These are phyloP conservation scores for Saiga tatarica DNA, from an alignment of 2,113 vertebrate species.

Conservation along the genomic window DNA sequence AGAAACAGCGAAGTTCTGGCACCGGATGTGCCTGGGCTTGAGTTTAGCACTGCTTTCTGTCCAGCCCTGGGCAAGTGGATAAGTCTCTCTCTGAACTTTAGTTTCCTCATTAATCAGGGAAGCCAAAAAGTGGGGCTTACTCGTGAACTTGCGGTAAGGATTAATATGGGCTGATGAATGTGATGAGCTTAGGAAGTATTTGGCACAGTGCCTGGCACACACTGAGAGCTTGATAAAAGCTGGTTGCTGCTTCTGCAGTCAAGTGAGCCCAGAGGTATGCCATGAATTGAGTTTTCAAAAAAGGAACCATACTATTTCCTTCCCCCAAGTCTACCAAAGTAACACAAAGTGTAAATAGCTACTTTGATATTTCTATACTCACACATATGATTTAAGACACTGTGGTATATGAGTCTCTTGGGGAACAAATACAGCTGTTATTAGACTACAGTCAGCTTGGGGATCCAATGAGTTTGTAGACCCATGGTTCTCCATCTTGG, in stretches of 20 bases:
- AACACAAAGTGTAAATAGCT: not conserved
- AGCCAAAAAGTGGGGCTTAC: not conserved
- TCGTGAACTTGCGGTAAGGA: not conserved
- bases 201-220: not conserved
- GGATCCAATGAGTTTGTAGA: not conserved
- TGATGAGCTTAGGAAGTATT: not conserved
- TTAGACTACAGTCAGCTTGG: not conserved
- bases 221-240: not conserved
- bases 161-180: not conserved
- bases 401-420: not conserved
- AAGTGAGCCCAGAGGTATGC: not conserved
- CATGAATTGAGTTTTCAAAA: slow-evolving; percentile 8
- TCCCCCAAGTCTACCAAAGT: not conserved
- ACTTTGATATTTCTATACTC: not conserved
- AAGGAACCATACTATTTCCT: not conserved
- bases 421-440: slow-evolving; percentile 17
- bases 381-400: slow-evolving; percentile 2
- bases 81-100: not conserved
- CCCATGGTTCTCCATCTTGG: not conserved
- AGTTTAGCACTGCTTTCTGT: not conserved
- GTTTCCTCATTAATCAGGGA: not conserved
- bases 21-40: not conserved
- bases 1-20: not conserved
- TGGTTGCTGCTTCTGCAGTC: not conserved
- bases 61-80: fast-evolving